These are phyloP conservation scores for Latrodectus elegans DNA, from an alignment of 2,888 invertebrate genomes.

Conservation along the genomic window DNA sequence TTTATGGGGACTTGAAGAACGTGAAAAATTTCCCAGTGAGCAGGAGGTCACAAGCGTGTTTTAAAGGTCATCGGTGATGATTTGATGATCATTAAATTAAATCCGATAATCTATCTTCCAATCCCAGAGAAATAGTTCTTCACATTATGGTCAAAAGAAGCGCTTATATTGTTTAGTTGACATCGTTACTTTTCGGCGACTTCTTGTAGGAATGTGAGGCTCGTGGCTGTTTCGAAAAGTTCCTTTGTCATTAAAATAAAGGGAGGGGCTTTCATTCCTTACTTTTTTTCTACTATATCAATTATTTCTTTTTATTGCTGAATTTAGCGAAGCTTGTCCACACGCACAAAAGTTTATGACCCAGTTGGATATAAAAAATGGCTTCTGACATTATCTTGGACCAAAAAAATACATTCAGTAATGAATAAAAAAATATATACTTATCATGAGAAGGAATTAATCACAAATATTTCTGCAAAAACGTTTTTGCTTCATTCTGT, in stretches of 20 bases:
- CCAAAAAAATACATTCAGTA: no score
- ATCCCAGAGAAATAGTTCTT: conserved; percentile 30
- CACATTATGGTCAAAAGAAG: conserved; percentile 33
- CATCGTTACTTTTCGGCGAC: conserved; percentile 28
- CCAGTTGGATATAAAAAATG: no score
- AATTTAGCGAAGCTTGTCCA: no score
- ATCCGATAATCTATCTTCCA: conserved; percentile 48
- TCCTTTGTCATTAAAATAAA: conserved; percentile 36
- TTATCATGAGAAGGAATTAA: no score
- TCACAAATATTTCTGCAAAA: no score
- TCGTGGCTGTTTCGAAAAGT: conserved; percentile 22
- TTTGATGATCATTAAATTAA: conserved; percentile 60
- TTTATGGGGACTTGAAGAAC: conserved; percentile 45
- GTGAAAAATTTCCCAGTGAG: conserved; percentile 51
- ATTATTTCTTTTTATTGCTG: no score
- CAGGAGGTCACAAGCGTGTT: conserved; percentile 49
- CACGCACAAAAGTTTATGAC: no score
- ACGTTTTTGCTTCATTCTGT: no score
- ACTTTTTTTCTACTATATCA: no score
- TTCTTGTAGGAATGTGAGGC: conserved; percentile 17
- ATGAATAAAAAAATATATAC: no score
- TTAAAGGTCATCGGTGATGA: conserved; percentile 51
- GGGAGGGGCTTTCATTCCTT: conserved; percentile 24
- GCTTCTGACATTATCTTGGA: no score
- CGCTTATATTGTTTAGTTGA: conserved; percentile 33